Conservation (phyloP, 1,140 invertebrate species). For the Carcinoscorpius rotundicauda region DNA sequence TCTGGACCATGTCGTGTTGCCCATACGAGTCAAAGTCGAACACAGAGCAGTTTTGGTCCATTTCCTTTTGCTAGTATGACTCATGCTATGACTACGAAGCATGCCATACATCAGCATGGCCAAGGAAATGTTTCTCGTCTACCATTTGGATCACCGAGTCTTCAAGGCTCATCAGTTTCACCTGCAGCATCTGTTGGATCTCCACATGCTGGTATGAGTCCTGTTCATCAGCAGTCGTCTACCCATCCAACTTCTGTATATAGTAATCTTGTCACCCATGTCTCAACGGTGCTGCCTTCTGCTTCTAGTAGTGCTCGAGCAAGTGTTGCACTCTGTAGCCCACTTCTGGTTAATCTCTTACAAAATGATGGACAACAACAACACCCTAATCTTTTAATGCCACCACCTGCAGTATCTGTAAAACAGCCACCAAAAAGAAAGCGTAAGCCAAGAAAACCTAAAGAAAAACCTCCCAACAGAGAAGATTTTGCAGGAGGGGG, state of each 20-base stretch:
- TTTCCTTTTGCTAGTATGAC: slow-evolving; percentile 85
- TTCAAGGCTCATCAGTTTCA: too few relatives aligned
- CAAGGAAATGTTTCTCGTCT: slow-evolving; percentile 16
- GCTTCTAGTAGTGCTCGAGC: not conserved
- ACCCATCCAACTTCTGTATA: too few relatives aligned
- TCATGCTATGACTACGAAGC: slow-evolving; percentile 52
- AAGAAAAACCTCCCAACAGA: slow-evolving; percentile 14
- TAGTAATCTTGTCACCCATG: slow-evolving; percentile 13
- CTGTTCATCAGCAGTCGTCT: too few relatives aligned
- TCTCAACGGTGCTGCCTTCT: too few relatives aligned
- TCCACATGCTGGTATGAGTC: too few relatives aligned
- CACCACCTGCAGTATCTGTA: slow-evolving; percentile 24
- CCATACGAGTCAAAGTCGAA: slow-evolving; percentile 29
- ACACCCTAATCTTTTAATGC: slow-evolving; percentile 22
- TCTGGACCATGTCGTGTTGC: slow-evolving; percentile 24
- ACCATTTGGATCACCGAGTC: not conserved
- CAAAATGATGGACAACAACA: slow-evolving; percentile 52
- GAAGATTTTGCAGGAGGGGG: slow-evolving; percentile 8
- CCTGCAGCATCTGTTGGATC: too few relatives aligned
- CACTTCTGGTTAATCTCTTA: slow-evolving; percentile 77
- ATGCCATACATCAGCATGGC: slow-evolving; percentile 24
- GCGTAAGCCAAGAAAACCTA: slow-evolving; percentile 22
- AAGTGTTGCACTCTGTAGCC: slow-evolving; percentile 62
- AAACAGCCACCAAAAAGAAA: slow-evolving; percentile 20
- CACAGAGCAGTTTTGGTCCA: slow-evolving; percentile 41